Base-by-base conservation (phyloP, 2,113 vertebrate genomes). In the Scortum barcoo region DNA sequence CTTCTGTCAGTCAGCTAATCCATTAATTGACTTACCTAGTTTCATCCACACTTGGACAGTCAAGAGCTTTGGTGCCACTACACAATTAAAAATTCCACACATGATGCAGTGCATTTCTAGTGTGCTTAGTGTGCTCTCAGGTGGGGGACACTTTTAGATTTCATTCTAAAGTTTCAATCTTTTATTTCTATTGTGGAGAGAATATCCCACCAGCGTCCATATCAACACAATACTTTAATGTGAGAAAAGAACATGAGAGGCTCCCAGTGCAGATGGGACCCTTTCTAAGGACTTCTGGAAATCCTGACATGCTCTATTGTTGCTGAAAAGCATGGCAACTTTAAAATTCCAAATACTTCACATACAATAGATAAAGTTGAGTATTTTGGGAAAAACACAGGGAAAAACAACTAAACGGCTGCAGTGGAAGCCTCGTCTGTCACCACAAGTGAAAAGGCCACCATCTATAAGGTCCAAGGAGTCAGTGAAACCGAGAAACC, bases 381-480 rank as follows among this genome's bases (percentile, higher is more conserved):
- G 48, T 3, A n/a, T 26, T 57, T 79, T 53, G 53, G 11, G n/a
- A 22, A 38, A 73, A 26, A 26, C 12, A 22, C 0, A 22, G 19
- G 28, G 66, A 48, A 24, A 53, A 68, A 22, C 22, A 62, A 9
- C 24, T 61, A 20, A 81, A 63, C n/a, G 72, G 46, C 57, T 53
- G 77, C 84, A 78, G 69, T 26, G 73, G 70, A 50, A 69, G 78
- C 67, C 20, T 70, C 3, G 16, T 5, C 65, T 67, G 80, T 81
- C 70, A 70, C 70, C 80, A 61, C 53, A 40, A 79, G 65, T 69
- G 77, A 80, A 73, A 83, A 74, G 66, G 44, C 26, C 80, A 30
- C 76, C 83, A 84, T 84, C 80, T 84, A 62, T 78, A 60, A 54
- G 63, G 26, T 70, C 69, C 78, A 53, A 66, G 24, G 78, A 78